Base-by-base conservation (phyloP, 2,797 vertebrate species). In the Lepilemur septentrionalis region DNA sequence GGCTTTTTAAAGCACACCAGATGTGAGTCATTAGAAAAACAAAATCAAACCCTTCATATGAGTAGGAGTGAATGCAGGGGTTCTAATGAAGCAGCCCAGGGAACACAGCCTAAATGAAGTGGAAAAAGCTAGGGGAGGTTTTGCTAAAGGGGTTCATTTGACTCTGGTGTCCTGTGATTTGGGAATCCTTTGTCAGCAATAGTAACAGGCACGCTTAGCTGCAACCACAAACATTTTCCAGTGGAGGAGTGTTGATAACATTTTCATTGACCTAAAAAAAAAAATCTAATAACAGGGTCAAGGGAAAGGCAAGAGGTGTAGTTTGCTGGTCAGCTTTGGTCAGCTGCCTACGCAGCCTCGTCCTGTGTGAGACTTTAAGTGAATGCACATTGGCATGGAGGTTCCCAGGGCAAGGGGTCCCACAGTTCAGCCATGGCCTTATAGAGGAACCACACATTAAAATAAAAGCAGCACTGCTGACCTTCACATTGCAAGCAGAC, bases 171-270 rank as follows among this genome's bases (percentile, higher is more conserved):
- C n/a, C 79, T 76, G 0, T 73, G 82, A 93, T 79, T 88, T 94
- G 63, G 91, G 75, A 97, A 65, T 38, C 79, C 73, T 94, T 93
- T 70, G 94, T 95, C 95, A 97, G 94, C 86, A 23, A 43, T 72
- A 86, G 61, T 91, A 81, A 82, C 18, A 43, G 63, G 55, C 80
- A n/a, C 6, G 0, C 83, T 96, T 70, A 90, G 82, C 48, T 89
- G 59, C 73, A 85, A 89, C 92, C 83, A 78, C 92, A 95, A 84
- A 97, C 65, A 59, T 87, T 91, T 94, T 97, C 85, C 91, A 91
- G 1, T 23, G 90, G 70, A 91, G 89, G 90, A 96, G 88, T 87
- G 76, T 82, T 88, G 83, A 90, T 92, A 87, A 79, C 67, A 67
- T 88, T 97, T 94, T 86, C 78, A 94, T n/a, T 94, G 94, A 95